phyloP scores from a whole-genome alignment of 2,113 vertebrate species.

The Rostratula benghalensis region DNA sequence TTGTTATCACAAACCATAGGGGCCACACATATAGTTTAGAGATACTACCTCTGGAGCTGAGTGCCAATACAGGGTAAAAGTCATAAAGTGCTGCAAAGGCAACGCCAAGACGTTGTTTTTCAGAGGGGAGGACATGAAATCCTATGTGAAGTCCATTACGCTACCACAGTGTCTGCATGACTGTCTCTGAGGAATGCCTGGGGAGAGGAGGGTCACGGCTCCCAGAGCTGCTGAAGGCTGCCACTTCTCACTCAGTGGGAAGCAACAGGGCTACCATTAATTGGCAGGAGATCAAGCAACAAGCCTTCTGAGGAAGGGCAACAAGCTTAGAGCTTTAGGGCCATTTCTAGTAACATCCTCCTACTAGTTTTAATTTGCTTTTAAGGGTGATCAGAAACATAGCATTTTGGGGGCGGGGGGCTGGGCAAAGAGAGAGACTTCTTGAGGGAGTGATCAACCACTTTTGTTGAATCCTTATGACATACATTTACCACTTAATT shows the following conservation, averaged over 20 bases:
- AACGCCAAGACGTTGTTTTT: not conserved
- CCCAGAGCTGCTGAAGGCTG: not conserved
- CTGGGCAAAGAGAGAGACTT: not conserved
- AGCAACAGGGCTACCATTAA: not conserved
- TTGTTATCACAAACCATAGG: not conserved
- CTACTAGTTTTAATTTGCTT: not conserved
- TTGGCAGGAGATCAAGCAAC: not conserved
- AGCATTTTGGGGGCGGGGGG: fast-evolving
- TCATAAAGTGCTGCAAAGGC: not conserved
- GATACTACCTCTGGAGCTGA: not conserved
- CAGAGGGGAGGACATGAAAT: not conserved
- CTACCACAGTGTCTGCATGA: fast-evolving
- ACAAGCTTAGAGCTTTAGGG: not conserved
- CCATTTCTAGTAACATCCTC: not conserved
- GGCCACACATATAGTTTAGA: not conserved
- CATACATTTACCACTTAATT: not conserved
- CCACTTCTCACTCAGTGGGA: not conserved
- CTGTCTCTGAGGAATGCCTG: not conserved
- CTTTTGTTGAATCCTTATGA: not conserved
- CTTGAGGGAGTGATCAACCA: not conserved
- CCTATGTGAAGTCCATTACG: fast-evolving
- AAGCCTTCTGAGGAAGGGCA: not conserved
- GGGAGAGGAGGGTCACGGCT: not conserved
- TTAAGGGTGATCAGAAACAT: not conserved
- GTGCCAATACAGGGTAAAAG: not conserved